Evolutionary conservation across 2,888 invertebrate genomes (phyloP).

Genomic region (Pomacea canaliculata): DNA sequence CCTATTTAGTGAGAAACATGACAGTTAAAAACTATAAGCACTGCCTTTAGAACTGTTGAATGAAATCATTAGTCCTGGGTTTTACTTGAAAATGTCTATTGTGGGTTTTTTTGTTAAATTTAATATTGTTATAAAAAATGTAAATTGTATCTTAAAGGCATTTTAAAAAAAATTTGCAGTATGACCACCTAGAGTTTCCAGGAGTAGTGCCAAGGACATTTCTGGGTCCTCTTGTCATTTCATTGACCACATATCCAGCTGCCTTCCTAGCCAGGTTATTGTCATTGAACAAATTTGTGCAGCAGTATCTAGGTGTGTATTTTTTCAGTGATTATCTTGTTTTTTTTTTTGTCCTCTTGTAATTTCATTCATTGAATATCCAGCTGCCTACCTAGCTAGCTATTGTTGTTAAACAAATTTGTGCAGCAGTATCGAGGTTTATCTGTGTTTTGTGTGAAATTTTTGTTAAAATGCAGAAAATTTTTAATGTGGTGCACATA

Average conservation of each 20-base stretch:
- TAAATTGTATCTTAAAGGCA: too few species aligned
- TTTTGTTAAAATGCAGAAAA: too few species aligned
- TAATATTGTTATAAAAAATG: too few species aligned
- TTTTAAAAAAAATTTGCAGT: slow-evolving; percentile 75
- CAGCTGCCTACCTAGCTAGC: slow-evolving; percentile 71
- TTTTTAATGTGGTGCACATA: too few species aligned
- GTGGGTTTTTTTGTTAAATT: too few species aligned
- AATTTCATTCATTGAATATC: slow-evolving; percentile 83
- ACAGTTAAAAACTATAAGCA: too few species aligned
- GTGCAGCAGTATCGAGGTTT: slow-evolving; percentile 81
- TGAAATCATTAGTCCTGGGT: too few species aligned
- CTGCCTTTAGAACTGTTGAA: too few species aligned
- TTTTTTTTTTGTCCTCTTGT: slow-evolving; percentile 77
- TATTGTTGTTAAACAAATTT: slow-evolving; percentile 82
- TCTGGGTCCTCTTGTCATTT: slow-evolving; percentile 88
- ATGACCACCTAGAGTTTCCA: slow-evolving; percentile 97
- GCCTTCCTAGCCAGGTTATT: slow-evolving; percentile 60
- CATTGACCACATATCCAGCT: slow-evolving; percentile 83
- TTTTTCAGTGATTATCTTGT: neutral
- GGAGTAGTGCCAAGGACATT: slow-evolving; percentile 97
- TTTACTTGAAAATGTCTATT: too few species aligned
- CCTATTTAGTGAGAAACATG: too few species aligned
- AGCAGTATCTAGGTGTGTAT: slow-evolving; percentile 78
- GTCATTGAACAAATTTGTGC: slow-evolving; percentile 85
- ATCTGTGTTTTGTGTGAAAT: slow-evolving; percentile 28